Evolutionary conservation across 2,888 invertebrate genomes (phyloP).

Genomic region (Lasioglossum vierecki): DNA sequence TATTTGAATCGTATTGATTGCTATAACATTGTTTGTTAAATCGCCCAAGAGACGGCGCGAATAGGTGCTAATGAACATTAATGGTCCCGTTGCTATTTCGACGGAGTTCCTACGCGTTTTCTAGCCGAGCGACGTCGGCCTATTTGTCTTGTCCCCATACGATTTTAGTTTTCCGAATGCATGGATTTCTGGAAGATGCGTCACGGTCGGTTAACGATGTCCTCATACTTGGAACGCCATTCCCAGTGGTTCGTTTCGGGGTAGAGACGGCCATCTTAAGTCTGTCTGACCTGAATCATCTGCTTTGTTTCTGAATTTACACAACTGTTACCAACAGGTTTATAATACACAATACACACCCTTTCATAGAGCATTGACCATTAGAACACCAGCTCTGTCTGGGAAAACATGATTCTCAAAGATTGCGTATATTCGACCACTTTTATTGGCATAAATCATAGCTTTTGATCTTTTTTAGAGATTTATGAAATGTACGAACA

Average conservation of each 20-base stretch:
- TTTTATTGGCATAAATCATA: background rate
- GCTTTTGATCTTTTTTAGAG: background rate
- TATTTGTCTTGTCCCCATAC: slow-evolving; percentile 44
- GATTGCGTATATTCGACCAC: background rate
- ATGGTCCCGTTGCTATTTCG: slow-evolving; percentile 44
- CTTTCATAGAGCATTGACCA: background rate
- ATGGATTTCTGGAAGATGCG: slow-evolving; percentile 59
- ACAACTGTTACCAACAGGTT: background rate
- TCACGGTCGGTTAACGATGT: slow-evolving; percentile 55
- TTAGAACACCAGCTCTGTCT: background rate
- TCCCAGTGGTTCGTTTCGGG: slow-evolving; percentile 21
- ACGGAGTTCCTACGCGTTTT: slow-evolving; percentile 28
- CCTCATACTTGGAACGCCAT: slow-evolving; percentile 60
- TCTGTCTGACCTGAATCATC: slow-evolving; percentile 50
- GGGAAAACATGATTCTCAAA: background rate
- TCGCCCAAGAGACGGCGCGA: background rate
- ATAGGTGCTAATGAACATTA: slow-evolving; percentile 38
- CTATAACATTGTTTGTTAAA: slow-evolving; percentile 3
- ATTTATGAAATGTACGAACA: background rate
- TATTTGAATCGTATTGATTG: too few relatives aligned
- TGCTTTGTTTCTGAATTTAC: slow-evolving; percentile 2
- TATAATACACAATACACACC: background rate
- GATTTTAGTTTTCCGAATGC: slow-evolving; percentile 60
- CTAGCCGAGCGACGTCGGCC: slow-evolving; percentile 35
- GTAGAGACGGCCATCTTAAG: slow-evolving; percentile 11